Conservation (phyloP, 2,888 invertebrate genomes). For the Lysandra bellargus region DNA sequence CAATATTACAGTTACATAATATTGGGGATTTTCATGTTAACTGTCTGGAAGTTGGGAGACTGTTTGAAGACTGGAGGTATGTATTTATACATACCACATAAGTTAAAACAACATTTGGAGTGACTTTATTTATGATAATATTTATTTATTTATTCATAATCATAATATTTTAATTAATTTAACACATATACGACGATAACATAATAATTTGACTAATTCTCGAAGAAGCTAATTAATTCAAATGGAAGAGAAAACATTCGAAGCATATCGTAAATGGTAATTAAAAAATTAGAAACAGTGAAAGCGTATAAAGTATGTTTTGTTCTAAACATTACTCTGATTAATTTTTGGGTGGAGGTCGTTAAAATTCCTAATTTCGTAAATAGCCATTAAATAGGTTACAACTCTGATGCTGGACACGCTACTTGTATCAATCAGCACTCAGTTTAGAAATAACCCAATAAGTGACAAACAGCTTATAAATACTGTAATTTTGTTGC, state of each 20-base stretch:
- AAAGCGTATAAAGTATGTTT: constrained; percentile 33
- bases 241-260: constrained; percentile 15
- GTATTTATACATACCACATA: too few relatives aligned
- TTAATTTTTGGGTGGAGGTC: neutral
- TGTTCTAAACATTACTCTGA: neutral
- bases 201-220: neutral
- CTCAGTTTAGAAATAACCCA: neutral
- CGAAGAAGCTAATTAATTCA: neutral
- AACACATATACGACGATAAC: neutral
- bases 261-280: constrained; percentile 13
- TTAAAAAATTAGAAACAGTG: constrained; percentile 36
- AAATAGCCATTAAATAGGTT: neutral
- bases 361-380: constrained; percentile 2
- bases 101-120: neutral
- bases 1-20: too few relatives aligned
- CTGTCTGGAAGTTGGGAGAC: too few relatives aligned
- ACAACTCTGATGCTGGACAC: neutral
- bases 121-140: neutral
- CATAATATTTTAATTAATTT: neutral
- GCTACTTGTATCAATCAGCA: neutral
- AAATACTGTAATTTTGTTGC: too few relatives aligned
- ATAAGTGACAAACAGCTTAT: too few relatives aligned
- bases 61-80: too few relatives aligned
- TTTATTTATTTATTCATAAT: neutral
- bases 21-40: too few relatives aligned